Evolutionary conservation across 2,797 vertebrate species (phyloP).

Genomic region (Adrianichthys oophorus): DNA sequence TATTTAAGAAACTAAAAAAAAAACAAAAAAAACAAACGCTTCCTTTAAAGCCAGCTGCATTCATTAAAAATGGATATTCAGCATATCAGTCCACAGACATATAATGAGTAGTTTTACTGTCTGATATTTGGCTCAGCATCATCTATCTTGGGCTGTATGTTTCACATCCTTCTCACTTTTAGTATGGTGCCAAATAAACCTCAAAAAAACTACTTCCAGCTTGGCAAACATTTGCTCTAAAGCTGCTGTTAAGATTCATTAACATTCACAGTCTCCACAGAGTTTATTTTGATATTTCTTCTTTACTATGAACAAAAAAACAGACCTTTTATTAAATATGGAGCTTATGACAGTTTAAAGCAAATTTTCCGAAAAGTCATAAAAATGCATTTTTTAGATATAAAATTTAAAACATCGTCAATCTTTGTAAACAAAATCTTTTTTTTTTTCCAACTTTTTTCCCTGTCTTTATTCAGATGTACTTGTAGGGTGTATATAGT

Average conservation of each 20-base stretch:
- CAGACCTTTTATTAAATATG: slow-evolving; percentile 28
- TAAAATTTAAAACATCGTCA: not conserved
- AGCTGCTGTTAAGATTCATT: slow-evolving; percentile 38
- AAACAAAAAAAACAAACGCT: too few species aligned
- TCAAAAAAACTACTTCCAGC: slow-evolving; percentile 51
- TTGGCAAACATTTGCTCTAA: slow-evolving; percentile 59
- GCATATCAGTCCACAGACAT: slow-evolving; percentile 31
- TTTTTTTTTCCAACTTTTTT: not conserved
- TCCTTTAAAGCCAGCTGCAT: slow-evolving; percentile 18
- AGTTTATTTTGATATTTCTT: slow-evolving; percentile 43
- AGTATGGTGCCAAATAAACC: slow-evolving; percentile 55
- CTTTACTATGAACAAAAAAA: slow-evolving; percentile 42
- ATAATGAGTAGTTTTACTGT: slow-evolving; percentile 15
- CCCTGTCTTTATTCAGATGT: not conserved
- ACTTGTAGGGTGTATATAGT: not conserved
- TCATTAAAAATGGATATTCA: slow-evolving; percentile 39
- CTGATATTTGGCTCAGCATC: slow-evolving; percentile 44
- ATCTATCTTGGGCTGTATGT: slow-evolving; percentile 39
- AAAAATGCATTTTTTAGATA: not conserved
- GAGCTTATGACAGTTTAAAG: slow-evolving; percentile 36
- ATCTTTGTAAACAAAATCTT: not conserved
- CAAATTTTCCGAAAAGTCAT: slow-evolving; percentile 10
- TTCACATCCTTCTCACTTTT: slow-evolving; percentile 48
- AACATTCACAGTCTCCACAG: slow-evolving; percentile 50
- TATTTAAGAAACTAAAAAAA: too few species aligned